Conservation (phyloP, 2,797 vertebrate species). For the Spheniscus humboldti region DNA sequence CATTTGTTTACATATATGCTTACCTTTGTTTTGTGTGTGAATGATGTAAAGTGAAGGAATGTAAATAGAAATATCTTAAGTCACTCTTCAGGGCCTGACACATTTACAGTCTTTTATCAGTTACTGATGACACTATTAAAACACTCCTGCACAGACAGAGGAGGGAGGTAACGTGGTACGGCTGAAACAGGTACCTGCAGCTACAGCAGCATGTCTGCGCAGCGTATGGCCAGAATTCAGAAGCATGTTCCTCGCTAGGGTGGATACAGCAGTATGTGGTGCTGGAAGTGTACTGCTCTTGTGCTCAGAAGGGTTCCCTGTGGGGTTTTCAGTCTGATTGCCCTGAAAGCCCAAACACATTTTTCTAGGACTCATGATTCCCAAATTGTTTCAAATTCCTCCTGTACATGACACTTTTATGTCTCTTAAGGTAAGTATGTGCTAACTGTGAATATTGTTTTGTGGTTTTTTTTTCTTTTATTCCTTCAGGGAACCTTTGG, state of each 20-base stretch:
- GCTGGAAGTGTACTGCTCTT: not conserved
- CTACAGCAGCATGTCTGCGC: not conserved
- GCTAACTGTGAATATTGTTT: not conserved
- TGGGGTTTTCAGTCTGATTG: not conserved
- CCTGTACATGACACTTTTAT: not conserved
- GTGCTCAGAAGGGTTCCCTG: not conserved
- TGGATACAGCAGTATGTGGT: not conserved
- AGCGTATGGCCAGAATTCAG: not conserved
- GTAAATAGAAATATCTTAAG: not conserved
- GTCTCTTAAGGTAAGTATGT: not conserved
- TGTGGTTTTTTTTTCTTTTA: not conserved
- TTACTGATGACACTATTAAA: not conserved
- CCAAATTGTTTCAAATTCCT: not conserved
- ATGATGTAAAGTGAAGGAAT: not conserved
- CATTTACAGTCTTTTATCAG: not conserved
- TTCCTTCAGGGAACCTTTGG: constrained; percentile 87
- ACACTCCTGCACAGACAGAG: not conserved
- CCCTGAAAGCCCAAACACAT: not conserved
- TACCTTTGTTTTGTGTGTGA: not conserved
- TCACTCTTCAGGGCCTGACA: not conserved
- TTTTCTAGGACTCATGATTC: not conserved
- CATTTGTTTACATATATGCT: not conserved
- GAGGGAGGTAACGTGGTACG: not conserved
- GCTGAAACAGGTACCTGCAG: not conserved
- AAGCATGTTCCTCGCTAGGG: not conserved